phyloP scores from a whole-genome alignment of 37 sponge, comb jelly and placozoan genomes.

The Oopsacas minuta region DNA sequence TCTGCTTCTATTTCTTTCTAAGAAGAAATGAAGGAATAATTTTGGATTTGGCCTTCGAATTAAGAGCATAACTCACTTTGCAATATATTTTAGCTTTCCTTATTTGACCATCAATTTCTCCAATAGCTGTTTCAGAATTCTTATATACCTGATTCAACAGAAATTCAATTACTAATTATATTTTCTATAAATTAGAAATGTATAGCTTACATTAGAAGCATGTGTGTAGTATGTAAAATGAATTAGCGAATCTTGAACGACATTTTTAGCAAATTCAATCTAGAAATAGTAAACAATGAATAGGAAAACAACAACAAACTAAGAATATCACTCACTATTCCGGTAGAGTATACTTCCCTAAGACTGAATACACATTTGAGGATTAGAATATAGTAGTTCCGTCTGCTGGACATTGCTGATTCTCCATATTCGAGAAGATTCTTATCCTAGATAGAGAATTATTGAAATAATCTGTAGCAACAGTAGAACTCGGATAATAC shows the following conservation, averaged over 20 bases:
- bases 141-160: background rate
- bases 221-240: conserved; percentile 4
- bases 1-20: conserved; percentile 5
- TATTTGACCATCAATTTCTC: background rate
- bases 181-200: background rate
- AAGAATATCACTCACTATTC: background rate
- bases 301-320: background rate
- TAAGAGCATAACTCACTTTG: background rate
- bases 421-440: background rate
- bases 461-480: too few relatives aligned
- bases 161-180: too few relatives aligned
- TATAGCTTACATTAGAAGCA: conserved; percentile 2
- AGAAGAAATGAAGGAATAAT: background rate
- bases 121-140: background rate
- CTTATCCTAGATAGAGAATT: background rate
- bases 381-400: background rate
- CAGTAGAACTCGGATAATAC: too few relatives aligned
- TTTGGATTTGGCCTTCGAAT: background rate
- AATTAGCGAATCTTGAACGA: background rate
- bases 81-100: conserved; percentile 17
- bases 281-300: background rate
- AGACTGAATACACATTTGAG: conserved; percentile 17
- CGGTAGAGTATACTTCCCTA: background rate
- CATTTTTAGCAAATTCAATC: conserved; percentile 12
- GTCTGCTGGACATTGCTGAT: background rate